A percentile compares a stretch with the other conserved stretches of the same genome.
These are phyloP conservation scores for Bolinopsis microptera DNA, from an alignment of 37 sponge, comb jelly and placozoan species.

Conservation along the genomic window DNA sequence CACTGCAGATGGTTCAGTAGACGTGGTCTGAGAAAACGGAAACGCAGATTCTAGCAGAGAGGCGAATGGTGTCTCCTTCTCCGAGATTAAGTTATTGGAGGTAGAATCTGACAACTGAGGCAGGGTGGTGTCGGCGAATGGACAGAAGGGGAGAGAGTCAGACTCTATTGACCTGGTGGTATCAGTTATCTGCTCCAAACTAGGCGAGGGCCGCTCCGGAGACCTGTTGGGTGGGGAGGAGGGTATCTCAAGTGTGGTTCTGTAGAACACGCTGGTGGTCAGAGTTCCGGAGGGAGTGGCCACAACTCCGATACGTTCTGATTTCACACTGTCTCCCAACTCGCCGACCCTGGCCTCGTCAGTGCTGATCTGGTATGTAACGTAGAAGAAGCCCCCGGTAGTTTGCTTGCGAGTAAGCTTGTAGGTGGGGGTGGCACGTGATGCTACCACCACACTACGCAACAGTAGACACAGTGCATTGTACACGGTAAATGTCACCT, in stretches of 20 bases:
- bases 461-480: constrained; percentile 50
- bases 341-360: not conserved
- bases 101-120: constrained; percentile 25
- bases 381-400: constrained; percentile 26
- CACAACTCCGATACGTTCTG: constrained; percentile 26
- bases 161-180: not conserved
- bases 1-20: not conserved
- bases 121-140: constrained; percentile 36
- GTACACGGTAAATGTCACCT: constrained; percentile 56
- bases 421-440: constrained; percentile 51
- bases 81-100: not conserved
- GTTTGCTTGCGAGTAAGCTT: constrained; percentile 40
- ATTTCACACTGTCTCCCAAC: constrained; percentile 11
- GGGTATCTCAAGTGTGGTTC: constrained; percentile 41
- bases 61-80: constrained; percentile 53
- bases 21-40: constrained; percentile 1
- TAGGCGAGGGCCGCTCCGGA: not conserved
- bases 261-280: constrained; percentile 6
- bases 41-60: constrained; percentile 59
- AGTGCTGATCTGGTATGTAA: not conserved
- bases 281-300: constrained; percentile 45
- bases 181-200: not conserved
- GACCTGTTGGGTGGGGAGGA: not conserved
- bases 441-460: constrained; percentile 24
- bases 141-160: constrained; percentile 49